phyloP scores from a whole-genome alignment of 1,140 invertebrate species.

The Cataglyphis hispanica region DNA sequence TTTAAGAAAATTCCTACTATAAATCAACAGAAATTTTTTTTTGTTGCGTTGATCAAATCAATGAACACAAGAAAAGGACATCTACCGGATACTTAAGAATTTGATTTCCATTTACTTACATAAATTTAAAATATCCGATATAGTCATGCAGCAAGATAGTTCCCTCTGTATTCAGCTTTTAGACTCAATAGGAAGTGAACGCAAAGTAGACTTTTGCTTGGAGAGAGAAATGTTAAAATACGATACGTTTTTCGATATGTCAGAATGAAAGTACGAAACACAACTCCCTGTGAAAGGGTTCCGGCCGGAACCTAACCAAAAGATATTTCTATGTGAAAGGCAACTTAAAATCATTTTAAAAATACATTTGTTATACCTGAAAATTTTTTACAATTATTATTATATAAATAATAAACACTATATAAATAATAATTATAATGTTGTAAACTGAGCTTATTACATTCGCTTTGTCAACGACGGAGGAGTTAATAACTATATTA shows the following conservation, averaged over 20 bases:
- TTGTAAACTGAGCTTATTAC: background rate
- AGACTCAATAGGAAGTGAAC: slow-evolving; percentile 69
- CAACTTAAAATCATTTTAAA: background rate
- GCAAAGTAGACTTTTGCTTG: slow-evolving; percentile 22
- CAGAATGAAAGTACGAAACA: slow-evolving; percentile 70
- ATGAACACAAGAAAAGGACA: slow-evolving; percentile 29
- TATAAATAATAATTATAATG: background rate
- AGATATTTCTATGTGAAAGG: slow-evolving; percentile 64
- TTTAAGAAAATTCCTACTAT: background rate
- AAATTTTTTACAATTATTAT: too few species aligned
- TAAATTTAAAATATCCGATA: background rate
- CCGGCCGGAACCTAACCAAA: slow-evolving; percentile 39
- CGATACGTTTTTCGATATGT: slow-evolving; percentile 65
- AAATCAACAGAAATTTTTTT: background rate
- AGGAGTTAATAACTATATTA: background rate
- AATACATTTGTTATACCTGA: slow-evolving; percentile 4
- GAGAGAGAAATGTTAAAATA: slow-evolving; percentile 47
- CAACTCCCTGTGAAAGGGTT: slow-evolving; percentile 66
- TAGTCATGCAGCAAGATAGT: slow-evolving; percentile 8
- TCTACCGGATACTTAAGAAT: background rate
- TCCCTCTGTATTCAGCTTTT: slow-evolving; percentile 52
- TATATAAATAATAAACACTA: background rate
- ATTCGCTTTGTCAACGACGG: background rate
- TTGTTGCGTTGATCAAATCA: background rate
- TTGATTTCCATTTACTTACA: slow-evolving; percentile 57